A percentile compares a stretch with the other conserved stretches of the same genome.
Conservation (phyloP, 2,113 vertebrate genomes). For the Deroptyus accipitrinus region DNA sequence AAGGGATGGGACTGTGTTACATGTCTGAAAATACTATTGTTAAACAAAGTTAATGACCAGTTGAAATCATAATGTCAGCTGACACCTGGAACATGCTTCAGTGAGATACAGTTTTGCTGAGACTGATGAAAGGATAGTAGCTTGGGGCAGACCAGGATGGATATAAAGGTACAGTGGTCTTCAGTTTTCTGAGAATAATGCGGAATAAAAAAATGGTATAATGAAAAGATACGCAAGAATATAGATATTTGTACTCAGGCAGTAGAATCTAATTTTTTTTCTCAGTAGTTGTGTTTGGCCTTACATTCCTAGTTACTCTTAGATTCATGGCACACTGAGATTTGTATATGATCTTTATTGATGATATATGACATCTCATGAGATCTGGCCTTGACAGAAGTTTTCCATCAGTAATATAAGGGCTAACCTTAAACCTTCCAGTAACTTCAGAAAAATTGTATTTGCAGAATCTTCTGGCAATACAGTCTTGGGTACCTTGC, state of each 20-base stretch:
- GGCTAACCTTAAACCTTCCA: neutral
- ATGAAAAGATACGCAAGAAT: neutral
- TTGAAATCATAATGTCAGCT: neutral
- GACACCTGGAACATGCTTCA: neutral
- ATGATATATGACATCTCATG: neutral
- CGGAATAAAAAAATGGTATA: neutral
- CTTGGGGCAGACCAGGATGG: neutral
- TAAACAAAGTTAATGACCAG: neutral
- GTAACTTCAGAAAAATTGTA: neutral
- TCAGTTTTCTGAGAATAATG: neutral
- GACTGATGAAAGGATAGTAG: neutral
- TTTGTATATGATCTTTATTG: neutral
- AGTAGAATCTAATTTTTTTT: neutral
- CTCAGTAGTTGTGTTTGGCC: neutral
- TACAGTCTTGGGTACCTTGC: neutral
- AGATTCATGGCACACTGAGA: neutral
- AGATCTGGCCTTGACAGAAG: neutral
- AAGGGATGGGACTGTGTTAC: neutral
- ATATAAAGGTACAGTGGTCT: neutral
- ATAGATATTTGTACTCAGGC: neutral
- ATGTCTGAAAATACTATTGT: neutral
- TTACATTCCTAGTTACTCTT: neutral
- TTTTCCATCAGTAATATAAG: neutral
- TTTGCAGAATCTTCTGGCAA: neutral
- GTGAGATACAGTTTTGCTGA: neutral